Conservation (phyloP, 2,797 vertebrate species). For the Heterohyrax brucei region DNA sequence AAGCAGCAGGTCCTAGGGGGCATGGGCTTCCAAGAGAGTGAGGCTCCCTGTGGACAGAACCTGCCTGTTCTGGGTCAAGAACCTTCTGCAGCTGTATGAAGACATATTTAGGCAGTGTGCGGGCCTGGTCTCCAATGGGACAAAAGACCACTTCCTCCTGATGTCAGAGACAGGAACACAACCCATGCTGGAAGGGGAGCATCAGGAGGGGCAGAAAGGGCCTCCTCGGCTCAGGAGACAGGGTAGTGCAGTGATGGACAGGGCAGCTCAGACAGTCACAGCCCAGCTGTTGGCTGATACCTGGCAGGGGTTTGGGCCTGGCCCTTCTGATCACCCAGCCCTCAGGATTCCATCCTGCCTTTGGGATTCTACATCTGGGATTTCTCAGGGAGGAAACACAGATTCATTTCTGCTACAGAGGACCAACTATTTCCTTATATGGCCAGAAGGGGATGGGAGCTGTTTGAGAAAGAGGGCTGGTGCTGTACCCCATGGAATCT, state of each 20-base stretch:
- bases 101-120: background rate
- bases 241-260: background rate
- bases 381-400: background rate
- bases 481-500: accelerated
- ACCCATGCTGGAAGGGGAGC: background rate
- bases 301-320: background rate
- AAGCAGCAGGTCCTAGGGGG: background rate
- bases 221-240: background rate
- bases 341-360: background rate
- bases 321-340: background rate
- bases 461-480: background rate
- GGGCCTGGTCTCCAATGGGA: background rate
- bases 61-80: background rate
- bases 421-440: background rate
- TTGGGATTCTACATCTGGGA: background rate
- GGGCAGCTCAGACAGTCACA: background rate
- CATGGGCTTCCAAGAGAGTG: background rate
- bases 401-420: background rate
- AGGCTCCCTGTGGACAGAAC: background rate
- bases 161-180: background rate
- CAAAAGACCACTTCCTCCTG: background rate
- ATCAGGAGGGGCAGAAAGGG: background rate
- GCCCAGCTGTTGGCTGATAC: background rate
- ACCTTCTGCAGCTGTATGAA: background rate
- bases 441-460: background rate